phyloP scores from a whole-genome alignment of 2,888 invertebrate species.

The Diarsia mendica region DNA sequence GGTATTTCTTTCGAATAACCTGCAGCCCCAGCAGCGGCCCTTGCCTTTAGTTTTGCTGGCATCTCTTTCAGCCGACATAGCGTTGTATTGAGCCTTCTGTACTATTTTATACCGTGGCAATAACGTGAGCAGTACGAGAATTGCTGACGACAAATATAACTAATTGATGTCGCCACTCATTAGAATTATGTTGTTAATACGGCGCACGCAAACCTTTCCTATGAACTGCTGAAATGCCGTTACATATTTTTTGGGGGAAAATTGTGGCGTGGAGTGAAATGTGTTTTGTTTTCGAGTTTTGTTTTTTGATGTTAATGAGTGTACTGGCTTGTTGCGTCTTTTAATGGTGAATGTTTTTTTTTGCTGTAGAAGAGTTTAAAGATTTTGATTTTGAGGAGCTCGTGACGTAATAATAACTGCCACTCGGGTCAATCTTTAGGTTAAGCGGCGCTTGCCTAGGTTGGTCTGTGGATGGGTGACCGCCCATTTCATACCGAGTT shows the following conservation, averaged over 20 bases:
- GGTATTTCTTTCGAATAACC: too few species aligned
- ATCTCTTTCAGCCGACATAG: too few species aligned
- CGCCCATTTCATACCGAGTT: too few species aligned
- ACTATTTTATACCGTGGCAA: background rate
- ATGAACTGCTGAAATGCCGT: constrained; percentile 53
- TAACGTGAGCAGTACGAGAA: constrained; percentile 70
- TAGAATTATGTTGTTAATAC: constrained; percentile 76
- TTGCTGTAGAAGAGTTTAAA: background rate
- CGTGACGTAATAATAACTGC: too few species aligned
- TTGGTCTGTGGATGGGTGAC: too few species aligned
- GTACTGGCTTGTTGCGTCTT: background rate
- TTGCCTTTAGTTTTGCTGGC: too few species aligned
- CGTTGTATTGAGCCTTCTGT: constrained; percentile 3
- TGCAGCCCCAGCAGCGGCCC: too few species aligned
- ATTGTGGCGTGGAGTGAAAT: constrained; percentile 2
- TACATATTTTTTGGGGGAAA: constrained; percentile 38
- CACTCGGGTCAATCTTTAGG: too few species aligned
- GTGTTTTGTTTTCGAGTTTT: background rate
- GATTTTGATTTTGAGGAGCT: too few species aligned
- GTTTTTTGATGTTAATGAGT: background rate
- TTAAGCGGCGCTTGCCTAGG: too few species aligned
- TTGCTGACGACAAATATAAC: constrained; percentile 73
- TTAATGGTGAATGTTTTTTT: background rate
- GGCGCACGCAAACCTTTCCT: constrained; percentile 69
- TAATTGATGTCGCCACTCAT: constrained; percentile 81